Base-by-base conservation (phyloP, 2,113 vertebrate species). In the Camelus bactrianus region DNA sequence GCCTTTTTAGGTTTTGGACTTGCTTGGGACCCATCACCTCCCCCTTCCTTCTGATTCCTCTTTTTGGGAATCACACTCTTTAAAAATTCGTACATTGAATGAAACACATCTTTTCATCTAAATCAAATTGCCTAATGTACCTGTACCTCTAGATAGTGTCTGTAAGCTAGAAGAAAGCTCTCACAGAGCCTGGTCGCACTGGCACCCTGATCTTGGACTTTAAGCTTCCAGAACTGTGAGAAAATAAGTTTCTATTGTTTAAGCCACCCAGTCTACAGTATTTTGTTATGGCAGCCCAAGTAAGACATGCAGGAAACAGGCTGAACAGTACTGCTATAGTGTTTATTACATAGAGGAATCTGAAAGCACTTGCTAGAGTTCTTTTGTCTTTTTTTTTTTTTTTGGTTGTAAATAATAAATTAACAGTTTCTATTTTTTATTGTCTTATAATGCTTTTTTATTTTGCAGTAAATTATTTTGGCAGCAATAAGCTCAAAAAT, bases 381-480 rank as follows among this genome's bases (percentile, higher is more conserved):
- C 7, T 93, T 85, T 60, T 62, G 42, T 13, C 15, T 42, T 42
- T 42, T 42, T 42, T 42, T 16, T 73, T 16, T 73, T 65, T 80
- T 80, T 0, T 77, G 38, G 50, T 26, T 85, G 0, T 81, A 95
- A 94, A 85, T 91, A 91, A 64, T 85, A 91, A 28, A 46, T 54
- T 5, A 89, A 83, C 15, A 93, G 30, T 72, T 94, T n/a, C 24
- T 85, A 60, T 67, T 58, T 88, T 48, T 86, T 64, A 84, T 56
- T 90, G 48, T 64, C 48, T 70, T 88, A 58, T 38, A 91, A 70
- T 50, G 7, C 0, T 12, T 91, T 80, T 81, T 54, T 2, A 26
- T 60, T 91, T 92, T 82, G 14, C 35, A 89, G 50, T 85, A 93
- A 93, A 95, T 82, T 52, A 28, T 95, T 95, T 70, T 77, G 73